A percentile compares a stretch with the other conserved stretches of the same genome.
Evolutionary conservation across 53 echinoderm and acorn worm species (phyloP).

Genomic region (Paracentrotus lividus): DNA sequence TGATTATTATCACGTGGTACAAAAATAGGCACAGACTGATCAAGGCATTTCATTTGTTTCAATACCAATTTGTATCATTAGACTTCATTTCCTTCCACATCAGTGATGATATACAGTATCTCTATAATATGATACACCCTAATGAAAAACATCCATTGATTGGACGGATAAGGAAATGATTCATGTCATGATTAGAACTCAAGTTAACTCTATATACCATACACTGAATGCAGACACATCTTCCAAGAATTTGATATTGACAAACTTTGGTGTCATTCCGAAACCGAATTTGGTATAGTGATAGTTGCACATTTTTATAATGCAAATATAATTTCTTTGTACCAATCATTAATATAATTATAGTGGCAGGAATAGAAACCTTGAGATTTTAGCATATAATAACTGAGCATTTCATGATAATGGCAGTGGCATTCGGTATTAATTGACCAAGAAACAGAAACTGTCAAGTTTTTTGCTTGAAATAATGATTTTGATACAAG

Average conservation of each 20-base stretch:
- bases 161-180: neutral
- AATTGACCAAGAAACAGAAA: no score
- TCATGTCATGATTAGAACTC: neutral
- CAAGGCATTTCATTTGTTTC: constrained; percentile 14
- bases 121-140: no score
- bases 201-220: neutral
- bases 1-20: neutral
- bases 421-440: neutral
- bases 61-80: neutral
- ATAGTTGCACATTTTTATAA: neutral
- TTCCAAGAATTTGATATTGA: neutral
- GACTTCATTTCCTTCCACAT: no score
- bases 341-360: neutral
- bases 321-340: neutral
- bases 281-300: neutral
- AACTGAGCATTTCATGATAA: neutral
- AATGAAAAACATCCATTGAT: neutral
- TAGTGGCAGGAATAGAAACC: neutral
- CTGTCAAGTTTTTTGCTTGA: neutral
- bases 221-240: neutral
- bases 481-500: neutral
- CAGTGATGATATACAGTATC: no score
- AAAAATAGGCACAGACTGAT: constrained; percentile 12
- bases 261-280: neutral
- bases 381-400: neutral